phyloP scores from a whole-genome alignment of 2,113 vertebrate species.

The Grallaria varia region DNA sequence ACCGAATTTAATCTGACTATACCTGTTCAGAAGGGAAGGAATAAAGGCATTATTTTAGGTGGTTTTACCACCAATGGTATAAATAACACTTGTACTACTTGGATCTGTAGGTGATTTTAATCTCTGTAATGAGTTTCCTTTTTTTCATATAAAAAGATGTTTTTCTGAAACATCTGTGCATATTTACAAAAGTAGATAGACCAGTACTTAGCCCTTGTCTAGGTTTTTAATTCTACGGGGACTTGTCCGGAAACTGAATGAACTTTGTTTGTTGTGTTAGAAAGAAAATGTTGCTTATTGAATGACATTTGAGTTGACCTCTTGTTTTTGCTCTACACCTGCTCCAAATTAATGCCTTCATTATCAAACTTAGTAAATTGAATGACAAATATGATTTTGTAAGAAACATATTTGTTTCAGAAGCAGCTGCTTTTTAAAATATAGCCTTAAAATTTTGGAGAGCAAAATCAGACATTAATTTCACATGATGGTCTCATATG shows the following conservation, averaged over 20 bases:
- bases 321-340: conserved; percentile 26
- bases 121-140: neutral
- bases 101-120: neutral
- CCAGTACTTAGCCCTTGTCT: neutral
- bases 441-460: neutral
- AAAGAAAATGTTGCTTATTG: neutral
- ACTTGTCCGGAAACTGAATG: neutral
- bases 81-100: neutral
- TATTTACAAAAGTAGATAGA: neutral
- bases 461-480: neutral
- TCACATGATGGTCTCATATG: neutral
- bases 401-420: neutral
- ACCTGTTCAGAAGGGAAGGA: neutral
- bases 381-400: neutral
- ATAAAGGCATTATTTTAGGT: neutral
- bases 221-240: conserved; percentile 22
- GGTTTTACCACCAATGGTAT: neutral
- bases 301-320: neutral
- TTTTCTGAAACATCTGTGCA: conserved; percentile 21
- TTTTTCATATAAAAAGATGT: neutral
- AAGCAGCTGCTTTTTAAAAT: neutral
- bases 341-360: neutral
- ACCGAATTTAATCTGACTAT: neutral
- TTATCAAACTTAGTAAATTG: neutral
- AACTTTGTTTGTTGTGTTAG: neutral